phyloP scores from a whole-genome alignment of 2,888 invertebrate genomes.

The Eupsilia transversa region DNA sequence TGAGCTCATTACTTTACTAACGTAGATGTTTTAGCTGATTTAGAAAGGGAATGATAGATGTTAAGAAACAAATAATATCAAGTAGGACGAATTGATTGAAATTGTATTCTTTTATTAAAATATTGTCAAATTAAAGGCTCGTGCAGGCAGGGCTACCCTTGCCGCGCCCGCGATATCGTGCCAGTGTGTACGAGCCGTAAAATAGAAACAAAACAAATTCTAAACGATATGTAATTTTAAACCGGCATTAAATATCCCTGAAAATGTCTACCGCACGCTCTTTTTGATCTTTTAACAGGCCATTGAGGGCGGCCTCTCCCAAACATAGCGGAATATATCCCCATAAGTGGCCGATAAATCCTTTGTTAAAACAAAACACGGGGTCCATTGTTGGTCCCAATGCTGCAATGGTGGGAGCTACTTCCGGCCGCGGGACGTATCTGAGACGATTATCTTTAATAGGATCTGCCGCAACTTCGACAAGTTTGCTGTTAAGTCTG shows the following conservation, averaged over 20 bases:
- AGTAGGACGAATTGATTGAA: not conserved
- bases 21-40: not conserved
- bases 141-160: too few relatives aligned
- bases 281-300: constrained; percentile 66
- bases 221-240: constrained; percentile 37
- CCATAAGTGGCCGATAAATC: constrained; percentile 69
- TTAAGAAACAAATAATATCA: not conserved
- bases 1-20: not conserved
- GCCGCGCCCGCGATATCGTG: too few relatives aligned
- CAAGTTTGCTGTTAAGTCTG: constrained; percentile 64
- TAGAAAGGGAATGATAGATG: not conserved
- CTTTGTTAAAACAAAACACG: constrained; percentile 69
- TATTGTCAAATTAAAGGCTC: too few relatives aligned
- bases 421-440: constrained; percentile 54
- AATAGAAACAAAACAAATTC: constrained; percentile 23
- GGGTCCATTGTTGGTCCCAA: constrained; percentile 59
- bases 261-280: constrained; percentile 48
- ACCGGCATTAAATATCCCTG: constrained; percentile 45
- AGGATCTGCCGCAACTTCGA: constrained; percentile 67
- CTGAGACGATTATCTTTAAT: constrained; percentile 72
- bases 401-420: constrained; percentile 41
- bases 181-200: too few relatives aligned
- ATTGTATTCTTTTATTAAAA: too few relatives aligned
- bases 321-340: constrained; percentile 58
- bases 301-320: constrained; percentile 52